Percentiles rank a stretch among this genome's conserved stretches.
These are phyloP conservation scores for Heterochromis multidens DNA, from an alignment of 2,113 vertebrate species.

Conservation along the genomic window DNA sequence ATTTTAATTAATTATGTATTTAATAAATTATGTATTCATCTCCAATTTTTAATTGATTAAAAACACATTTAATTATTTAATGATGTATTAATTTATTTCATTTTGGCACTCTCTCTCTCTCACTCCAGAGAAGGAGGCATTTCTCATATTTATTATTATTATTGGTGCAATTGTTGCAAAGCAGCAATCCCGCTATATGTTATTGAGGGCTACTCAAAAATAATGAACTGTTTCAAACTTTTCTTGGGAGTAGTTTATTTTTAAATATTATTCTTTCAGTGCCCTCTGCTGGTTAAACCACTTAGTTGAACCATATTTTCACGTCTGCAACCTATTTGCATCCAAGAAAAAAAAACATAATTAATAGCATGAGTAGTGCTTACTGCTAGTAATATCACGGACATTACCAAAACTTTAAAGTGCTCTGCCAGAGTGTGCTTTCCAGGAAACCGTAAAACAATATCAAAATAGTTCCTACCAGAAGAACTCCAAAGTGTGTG, in stretches of 20 bases:
- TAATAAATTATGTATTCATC: not conserved
- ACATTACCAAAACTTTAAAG: not conserved
- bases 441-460: not conserved
- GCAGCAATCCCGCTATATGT: not conserved
- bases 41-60: not conserved
- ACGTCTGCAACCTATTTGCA: not conserved
- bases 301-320: not conserved
- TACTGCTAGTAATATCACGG: not conserved
- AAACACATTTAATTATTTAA: not conserved
- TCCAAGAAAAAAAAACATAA: not conserved
- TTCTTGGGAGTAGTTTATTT: not conserved
- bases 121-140: no score
- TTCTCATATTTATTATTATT: not conserved
- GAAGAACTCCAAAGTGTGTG: slow-evolving; percentile 90
- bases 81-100: not conserved
- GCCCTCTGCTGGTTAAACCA: slow-evolving; percentile 27
- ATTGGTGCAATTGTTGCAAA: not conserved
- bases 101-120: not conserved
- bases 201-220: not conserved
- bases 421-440: not conserved
- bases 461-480: slow-evolving; percentile 71
- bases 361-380: not conserved
- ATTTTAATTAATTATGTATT: not conserved
- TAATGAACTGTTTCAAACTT: not conserved
- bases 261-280: not conserved